Evolutionary conservation across 2,113 vertebrate species (phyloP), one percentile per base, ranked within the genome.

Genomic region (Phocoena phocoena): DNA sequence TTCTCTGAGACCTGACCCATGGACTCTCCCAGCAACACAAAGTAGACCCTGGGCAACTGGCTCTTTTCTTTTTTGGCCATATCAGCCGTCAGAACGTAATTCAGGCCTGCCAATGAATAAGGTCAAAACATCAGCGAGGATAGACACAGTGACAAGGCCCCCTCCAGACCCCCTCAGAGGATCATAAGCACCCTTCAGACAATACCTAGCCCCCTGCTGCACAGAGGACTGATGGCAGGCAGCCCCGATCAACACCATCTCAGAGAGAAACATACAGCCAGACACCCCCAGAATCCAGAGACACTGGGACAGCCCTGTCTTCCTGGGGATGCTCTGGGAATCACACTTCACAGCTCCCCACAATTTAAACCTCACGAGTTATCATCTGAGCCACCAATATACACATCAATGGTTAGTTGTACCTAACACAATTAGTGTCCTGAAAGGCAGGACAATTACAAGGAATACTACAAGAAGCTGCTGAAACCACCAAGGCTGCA

Each of bases 21-120:
- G 47, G 99, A 98, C 97, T 99, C 99, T 97, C 99, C 99, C 70
- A 98, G 98, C 84, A 99, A 98, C 88, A 99, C 97, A 88, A 99
- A 99, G 97, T 99, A 99, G 96, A 99, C 99, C 92, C 99, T 98
- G 58, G 99, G 98, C 10, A 99, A 98, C 93, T 99, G 99, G 94
- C 98, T 98, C 97, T 99, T 99, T 97, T 99, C 99, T 94, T 99
- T 99, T 97, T 99, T 99, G 77, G 98, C 98, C 97, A 99, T 99
- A 96, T 99, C 99, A 55, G 99, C 99, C 0, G 99, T 99, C 98
- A 99, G 98, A 98, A 99, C 99, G 68, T 99, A 99, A 97, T 99
- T 98, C 98, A 99, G 94, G 91, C 98, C 99, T 99, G 98, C 89
- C 71, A 68, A 93, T 62, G 84, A 96, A 97, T 0, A 38, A 96